Evolutionary conservation across 2,113 vertebrate genomes (phyloP), one percentile per base, ranked within the genome.

Genomic region (Danionella cerebrum): DNA sequence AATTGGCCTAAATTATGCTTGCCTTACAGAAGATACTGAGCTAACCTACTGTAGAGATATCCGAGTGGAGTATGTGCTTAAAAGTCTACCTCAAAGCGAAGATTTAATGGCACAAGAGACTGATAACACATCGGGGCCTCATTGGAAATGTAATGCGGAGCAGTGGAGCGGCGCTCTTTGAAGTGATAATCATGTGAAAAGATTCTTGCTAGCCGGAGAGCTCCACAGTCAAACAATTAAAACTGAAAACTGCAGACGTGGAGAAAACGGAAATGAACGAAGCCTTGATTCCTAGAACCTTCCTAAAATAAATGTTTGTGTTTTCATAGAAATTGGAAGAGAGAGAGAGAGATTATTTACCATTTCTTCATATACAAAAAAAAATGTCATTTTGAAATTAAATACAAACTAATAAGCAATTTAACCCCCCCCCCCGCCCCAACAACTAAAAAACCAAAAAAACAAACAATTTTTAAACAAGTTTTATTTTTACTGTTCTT

Each of bases 111-210:
- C 10, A 60, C 27, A 53, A 31, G 27, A 1, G 1, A 21, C 6
- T 60, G 39, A 60, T 44, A 31, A 44, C 14, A 31, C 29, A 54
- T 52, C 31, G 13, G 27, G 50, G 16, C 11, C 52, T 47, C 19
- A 8, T 14, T 12, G 11, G 29, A 72, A 72, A 72, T 70, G 36
- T 47, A 58, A 59, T 59, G 52, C 53, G 12, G 60, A 42, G 29
- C 27, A 50, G 31, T 51, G 31, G n/a, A 18, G 24, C 42, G 50
- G 53, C 53, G 14, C 18, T 44, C 73, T 75, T 76, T 76, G 70
- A 79, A 75, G 66, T 76, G 71, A 39, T 75, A 55, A 68, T 78
- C 48, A 72, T 67, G 55, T 48, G 50, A 36, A 41, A 24, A 50
- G 63, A 36, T 52, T 51, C 35, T 44, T 65, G 41, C 50, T 25